These are phyloP conservation scores for Hydrozoanthus gracilis DNA, from an alignment of 92 coral and sea anemone genomes.

Conservation along the genomic window DNA sequence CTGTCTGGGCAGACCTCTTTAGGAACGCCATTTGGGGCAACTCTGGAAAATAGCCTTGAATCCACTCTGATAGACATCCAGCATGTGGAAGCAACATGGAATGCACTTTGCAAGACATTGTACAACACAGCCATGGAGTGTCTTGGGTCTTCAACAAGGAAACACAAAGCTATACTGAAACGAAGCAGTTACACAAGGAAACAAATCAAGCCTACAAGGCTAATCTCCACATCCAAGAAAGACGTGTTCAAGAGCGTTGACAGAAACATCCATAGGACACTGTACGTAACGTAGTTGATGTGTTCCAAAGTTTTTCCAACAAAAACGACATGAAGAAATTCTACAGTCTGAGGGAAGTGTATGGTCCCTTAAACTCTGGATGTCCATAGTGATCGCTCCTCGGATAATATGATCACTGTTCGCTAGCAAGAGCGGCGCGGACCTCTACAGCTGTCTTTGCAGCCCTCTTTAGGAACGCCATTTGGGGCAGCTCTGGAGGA, in stretches of 20 bases:
- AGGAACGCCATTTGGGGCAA: background rate
- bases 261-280: background rate
- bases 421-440: too few species aligned
- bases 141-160: background rate
- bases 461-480: too few species aligned
- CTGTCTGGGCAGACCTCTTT: too few species aligned
- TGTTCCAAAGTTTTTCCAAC: conserved; percentile 49
- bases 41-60: background rate
- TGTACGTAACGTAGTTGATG: conserved; percentile 39
- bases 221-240: background rate
- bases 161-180: conserved; percentile 7
- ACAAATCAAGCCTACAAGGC: conserved; percentile 7
- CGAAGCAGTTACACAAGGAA: background rate
- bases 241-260: background rate
- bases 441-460: too few species aligned
- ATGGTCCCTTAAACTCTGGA: conserved; percentile 16
- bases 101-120: background rate
- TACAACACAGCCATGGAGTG: background rate
- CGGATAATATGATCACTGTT: too few species aligned
- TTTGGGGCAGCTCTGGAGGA: background rate
- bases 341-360: conserved; percentile 29
- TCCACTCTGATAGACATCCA: background rate
- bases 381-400: conserved; percentile 10
- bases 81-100: background rate
- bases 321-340: conserved; percentile 53